phyloP scores from a whole-genome alignment of 2,797 vertebrate genomes.

The Microtus californicus region DNA sequence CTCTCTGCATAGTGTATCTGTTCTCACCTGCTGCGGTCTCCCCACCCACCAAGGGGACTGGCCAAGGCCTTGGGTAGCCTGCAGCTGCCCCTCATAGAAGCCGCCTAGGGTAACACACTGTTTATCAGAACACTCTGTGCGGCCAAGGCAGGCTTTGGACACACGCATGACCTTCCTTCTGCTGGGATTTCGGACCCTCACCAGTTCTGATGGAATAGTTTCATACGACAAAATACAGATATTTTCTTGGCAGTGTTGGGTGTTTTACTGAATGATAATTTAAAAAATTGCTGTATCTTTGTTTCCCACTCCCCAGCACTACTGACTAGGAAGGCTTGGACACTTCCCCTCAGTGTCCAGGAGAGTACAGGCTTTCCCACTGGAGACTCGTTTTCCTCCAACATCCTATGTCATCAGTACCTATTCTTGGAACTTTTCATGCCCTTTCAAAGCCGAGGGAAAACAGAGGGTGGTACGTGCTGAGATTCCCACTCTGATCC shows the following conservation, averaged over 20 bases:
- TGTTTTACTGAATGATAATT: not conserved
- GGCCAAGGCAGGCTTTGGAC: not conserved
- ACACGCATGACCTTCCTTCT: not conserved
- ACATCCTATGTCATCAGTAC: not conserved
- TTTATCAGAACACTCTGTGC: no score
- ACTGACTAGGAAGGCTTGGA: not conserved
- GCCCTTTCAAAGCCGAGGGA: not conserved
- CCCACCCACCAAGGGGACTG: no score
- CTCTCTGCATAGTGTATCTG: no score
- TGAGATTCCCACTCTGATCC: not conserved
- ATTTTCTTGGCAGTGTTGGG: not conserved
- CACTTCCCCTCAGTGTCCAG: no score
- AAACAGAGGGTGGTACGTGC: not conserved
- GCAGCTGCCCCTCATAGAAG: no score
- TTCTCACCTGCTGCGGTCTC: no score
- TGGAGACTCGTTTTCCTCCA: not conserved
- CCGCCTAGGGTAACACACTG: no score
- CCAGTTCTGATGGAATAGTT: not conserved
- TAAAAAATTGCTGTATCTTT: not conserved
- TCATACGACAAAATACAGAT: not conserved
- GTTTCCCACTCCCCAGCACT: not conserved
- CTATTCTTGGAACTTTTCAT: not conserved
- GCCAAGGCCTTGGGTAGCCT: no score
- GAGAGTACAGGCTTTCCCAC: not conserved
- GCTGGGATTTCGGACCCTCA: not conserved